Evolutionary conservation across 2,888 invertebrate species (phyloP).

Genomic region (Neoitamus cyanurus): DNA sequence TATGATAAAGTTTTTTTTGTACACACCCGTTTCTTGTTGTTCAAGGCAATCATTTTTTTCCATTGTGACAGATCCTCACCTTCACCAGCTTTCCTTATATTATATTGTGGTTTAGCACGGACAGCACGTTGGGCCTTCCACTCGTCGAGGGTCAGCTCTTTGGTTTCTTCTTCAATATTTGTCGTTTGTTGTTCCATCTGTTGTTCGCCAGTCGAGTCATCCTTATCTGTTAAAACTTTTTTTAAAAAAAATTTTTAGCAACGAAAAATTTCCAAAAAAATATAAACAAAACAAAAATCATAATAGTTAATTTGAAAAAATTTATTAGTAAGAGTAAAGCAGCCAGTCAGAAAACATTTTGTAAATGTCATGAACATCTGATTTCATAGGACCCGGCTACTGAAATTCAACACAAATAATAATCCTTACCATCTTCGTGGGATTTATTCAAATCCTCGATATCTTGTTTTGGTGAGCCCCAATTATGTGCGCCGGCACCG

Average conservation of each 20-base stretch:
- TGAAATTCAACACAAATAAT: too few relatives aligned
- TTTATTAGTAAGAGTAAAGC: too few relatives aligned
- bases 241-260: not conserved
- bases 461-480: constrained; percentile 94
- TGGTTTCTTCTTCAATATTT: constrained; percentile 76
- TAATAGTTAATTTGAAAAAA: not conserved
- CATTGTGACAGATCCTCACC: constrained; percentile 91
- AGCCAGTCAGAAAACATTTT: too few relatives aligned
- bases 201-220: constrained; percentile 61
- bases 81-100: constrained; percentile 93
- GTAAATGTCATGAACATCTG: too few relatives aligned
- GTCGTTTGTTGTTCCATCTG: constrained; percentile 65
- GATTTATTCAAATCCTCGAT: constrained; percentile 71
- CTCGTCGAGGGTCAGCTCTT: constrained; percentile 92
- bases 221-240: constrained; percentile 60
- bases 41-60: constrained; percentile 89
- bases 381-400: too few relatives aligned
- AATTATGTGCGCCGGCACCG: constrained; percentile 94
- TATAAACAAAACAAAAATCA: not conserved
- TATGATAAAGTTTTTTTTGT: not conserved
- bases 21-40: constrained; percentile 77
- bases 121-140: constrained; percentile 88
- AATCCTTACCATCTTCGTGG: constrained; percentile 55
- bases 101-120: constrained; percentile 87
- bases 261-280: not conserved